Conservation (phyloP, 2,888 invertebrate genomes). For the Lepidocyrtinus sp. region DNA sequence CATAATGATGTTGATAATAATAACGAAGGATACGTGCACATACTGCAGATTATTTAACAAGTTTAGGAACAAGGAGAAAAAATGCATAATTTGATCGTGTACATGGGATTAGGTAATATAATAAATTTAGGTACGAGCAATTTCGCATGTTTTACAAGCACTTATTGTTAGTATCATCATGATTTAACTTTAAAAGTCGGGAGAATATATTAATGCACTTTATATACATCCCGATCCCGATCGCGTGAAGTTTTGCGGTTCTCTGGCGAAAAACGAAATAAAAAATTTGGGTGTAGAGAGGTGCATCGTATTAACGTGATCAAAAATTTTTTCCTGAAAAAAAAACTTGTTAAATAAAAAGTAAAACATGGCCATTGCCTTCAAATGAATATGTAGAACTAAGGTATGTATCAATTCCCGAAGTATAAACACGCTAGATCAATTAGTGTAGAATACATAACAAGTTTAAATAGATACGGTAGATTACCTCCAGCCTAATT, state of each 20-base stretch:
- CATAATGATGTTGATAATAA: constrained; percentile 36
- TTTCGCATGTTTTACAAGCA: background rate
- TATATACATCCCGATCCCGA: too few species aligned
- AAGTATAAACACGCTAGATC: background rate
- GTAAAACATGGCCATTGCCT: too few species aligned
- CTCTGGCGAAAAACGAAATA: too few species aligned
- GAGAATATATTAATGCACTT: background rate
- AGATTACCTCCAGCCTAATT: too few species aligned
- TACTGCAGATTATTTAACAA: background rate
- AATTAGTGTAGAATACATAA: background rate
- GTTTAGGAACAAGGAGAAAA: background rate
- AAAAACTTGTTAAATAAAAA: background rate
- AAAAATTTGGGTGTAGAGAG: background rate
- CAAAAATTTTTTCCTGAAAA: too few species aligned
- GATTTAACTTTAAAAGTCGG: background rate
- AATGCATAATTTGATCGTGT: background rate
- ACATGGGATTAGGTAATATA: background rate
- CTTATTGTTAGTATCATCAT: background rate
- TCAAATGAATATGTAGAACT: too few species aligned
- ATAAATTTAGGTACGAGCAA: background rate
- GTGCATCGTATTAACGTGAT: background rate
- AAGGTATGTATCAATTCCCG: background rate
- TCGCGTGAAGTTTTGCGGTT: too few species aligned
- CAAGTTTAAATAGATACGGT: too few species aligned
- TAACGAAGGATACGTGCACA: constrained; percentile 16